phyloP scores from a whole-genome alignment of 2,888 invertebrate species.

The Macrophya alboannulata region DNA sequence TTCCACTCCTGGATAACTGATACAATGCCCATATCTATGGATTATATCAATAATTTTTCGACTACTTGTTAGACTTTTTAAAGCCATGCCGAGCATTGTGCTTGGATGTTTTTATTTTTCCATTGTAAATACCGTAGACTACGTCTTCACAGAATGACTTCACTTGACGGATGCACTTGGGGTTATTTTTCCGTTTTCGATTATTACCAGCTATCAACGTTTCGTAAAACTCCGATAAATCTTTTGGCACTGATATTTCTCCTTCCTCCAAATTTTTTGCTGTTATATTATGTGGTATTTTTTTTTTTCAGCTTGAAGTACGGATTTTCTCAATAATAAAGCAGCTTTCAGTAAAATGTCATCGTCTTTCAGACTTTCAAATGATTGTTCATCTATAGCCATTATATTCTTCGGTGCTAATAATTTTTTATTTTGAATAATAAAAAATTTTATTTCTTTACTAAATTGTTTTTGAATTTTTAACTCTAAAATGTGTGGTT shows the following conservation, averaged over 20 bases:
- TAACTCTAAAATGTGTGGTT: conserved; percentile 64
- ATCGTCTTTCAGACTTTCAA: conserved; percentile 65
- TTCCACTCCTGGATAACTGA: no score
- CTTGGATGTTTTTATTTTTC: no score
- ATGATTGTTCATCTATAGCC: conserved; percentile 60
- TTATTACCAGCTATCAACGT: conserved; percentile 58
- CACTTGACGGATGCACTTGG: conserved; percentile 62
- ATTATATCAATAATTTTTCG: no score
- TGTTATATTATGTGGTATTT: conserved; percentile 64
- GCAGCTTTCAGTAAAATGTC: conserved; percentile 65
- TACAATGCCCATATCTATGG: no score
- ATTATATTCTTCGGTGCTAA: conserved; percentile 63
- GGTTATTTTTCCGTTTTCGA: conserved; percentile 61
- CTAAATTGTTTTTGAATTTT: conserved; percentile 64
- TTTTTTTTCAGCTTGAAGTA: conserved; percentile 62
- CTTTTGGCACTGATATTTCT: conserved; percentile 62
- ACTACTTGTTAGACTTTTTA: no score
- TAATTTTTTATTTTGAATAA: conserved; percentile 66
- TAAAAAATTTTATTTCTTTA: conserved; percentile 65
- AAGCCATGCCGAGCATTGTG: no score
- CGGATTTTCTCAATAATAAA: conserved; percentile 64
- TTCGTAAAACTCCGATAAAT: conserved; percentile 61
- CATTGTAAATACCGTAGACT: no score
- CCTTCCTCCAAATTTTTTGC: conserved; percentile 61
- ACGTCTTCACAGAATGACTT: not conserved